phyloP scores from a whole-genome alignment of 2,888 invertebrate genomes.

The Andricus curvator region DNA sequence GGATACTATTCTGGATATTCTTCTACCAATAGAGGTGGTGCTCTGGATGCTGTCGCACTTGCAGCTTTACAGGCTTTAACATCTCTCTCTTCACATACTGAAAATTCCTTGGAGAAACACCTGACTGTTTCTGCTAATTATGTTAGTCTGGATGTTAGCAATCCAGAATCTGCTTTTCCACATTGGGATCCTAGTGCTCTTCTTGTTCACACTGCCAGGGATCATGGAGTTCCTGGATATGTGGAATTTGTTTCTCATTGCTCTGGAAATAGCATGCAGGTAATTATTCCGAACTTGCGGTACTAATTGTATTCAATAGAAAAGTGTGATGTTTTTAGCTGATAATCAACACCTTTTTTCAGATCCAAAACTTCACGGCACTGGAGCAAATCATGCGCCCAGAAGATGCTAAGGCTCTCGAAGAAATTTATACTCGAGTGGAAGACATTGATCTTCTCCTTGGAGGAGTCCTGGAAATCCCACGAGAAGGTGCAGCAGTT shows the following conservation, averaged over 20 bases:
- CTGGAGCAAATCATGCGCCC: conserved; percentile 62
- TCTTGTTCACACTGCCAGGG: conserved; percentile 84
- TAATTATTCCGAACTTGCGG: conserved; percentile 42
- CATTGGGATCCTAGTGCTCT: conserved; percentile 74
- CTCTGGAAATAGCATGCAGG: conserved; percentile 60
- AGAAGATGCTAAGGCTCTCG: conserved; percentile 59
- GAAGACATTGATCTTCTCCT: conserved; percentile 92
- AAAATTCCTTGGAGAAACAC: conserved; percentile 80
- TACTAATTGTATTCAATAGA: background rate
- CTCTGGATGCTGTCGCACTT: conserved; percentile 88
- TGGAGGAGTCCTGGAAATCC: conserved; percentile 90
- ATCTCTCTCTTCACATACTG: conserved; percentile 84
- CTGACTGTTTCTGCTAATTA: conserved; percentile 83
- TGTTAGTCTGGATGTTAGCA: conserved; percentile 80
- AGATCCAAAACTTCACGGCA: conserved; percentile 67
- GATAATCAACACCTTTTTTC: background rate
- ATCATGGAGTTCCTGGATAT: conserved; percentile 91
- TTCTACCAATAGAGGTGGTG: conserved; percentile 88
- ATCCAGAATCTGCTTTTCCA: conserved; percentile 61
- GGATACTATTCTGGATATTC: conserved; percentile 91
- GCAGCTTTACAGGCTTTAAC: conserved; percentile 86
- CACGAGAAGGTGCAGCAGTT: conserved; percentile 88
- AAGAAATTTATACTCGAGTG: conserved; percentile 79
- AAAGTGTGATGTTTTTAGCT: background rate
- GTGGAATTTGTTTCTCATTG: conserved; percentile 84